Conservation (phyloP, 2,888 invertebrate genomes). For the Automeris io region DNA sequence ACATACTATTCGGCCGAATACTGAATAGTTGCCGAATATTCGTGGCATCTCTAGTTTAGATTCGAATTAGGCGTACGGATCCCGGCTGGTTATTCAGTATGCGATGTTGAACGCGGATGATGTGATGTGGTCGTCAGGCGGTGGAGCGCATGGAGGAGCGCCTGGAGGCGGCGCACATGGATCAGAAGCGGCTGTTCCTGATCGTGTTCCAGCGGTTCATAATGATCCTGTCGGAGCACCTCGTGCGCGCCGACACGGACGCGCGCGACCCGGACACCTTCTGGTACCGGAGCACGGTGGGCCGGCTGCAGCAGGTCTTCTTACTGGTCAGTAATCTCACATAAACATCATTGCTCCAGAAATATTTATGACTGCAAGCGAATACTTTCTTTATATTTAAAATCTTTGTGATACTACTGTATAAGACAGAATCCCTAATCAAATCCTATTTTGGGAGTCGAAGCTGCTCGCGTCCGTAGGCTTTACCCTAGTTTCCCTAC, state of each 20-base stretch:
- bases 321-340: slow-evolving; percentile 87
- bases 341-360: no score
- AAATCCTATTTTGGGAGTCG: no score
- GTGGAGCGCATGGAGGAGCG: slow-evolving; percentile 98
- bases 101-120: no score
- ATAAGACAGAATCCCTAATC: not conserved
- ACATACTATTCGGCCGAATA: no score
- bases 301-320: slow-evolving; percentile 96
- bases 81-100: no score
- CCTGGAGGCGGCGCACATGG: slow-evolving; percentile 94
- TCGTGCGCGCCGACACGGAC: slow-evolving; percentile 95
- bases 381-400: no score
- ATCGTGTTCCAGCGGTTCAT: slow-evolving; percentile 99
- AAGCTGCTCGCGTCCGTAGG: no score
- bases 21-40: no score
- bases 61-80: no score
- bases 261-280: slow-evolving; percentile 94
- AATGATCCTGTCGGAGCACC: slow-evolving; percentile 97
- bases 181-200: slow-evolving; percentile 97
- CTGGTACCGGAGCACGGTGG: slow-evolving; percentile 98
- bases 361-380: no score
- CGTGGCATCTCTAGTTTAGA: no score
- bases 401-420: not conserved
- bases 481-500: no score
- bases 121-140: slow-evolving; percentile 66